Evolutionary conservation across 2,888 invertebrate genomes (phyloP).

Genomic region (Lordiphosa andalusiaca): DNA sequence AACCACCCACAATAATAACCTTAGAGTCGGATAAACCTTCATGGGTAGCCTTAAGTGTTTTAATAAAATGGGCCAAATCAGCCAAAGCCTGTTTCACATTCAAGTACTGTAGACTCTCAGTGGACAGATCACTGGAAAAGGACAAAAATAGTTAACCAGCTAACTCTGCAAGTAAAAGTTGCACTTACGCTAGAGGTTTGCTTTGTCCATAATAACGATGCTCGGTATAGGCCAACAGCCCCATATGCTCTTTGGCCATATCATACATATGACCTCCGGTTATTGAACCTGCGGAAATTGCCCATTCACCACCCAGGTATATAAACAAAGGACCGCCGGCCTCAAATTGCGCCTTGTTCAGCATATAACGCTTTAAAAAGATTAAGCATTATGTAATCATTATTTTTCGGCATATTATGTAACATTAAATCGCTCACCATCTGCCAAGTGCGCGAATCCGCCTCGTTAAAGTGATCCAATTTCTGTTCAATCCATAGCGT

Average conservation of each 20-base stretch:
- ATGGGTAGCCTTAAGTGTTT: conserved; percentile 78
- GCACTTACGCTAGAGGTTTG: conserved; percentile 84
- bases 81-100: conserved; percentile 85
- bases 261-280: conserved; percentile 84
- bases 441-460: conserved; percentile 82
- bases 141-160: background rate
- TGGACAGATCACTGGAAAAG: conserved; percentile 81
- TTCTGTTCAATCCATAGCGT: conserved; percentile 82
- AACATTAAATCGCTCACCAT: conserved; percentile 77
- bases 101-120: conserved; percentile 83
- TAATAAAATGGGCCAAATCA: conserved; percentile 85
- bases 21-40: conserved; percentile 78
- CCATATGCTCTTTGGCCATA: conserved; percentile 83
- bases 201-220: conserved; percentile 91
- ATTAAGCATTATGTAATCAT: background rate
- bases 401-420: background rate
- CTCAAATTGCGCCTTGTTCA: conserved; percentile 80
- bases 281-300: conserved; percentile 83
- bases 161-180: accelerated
- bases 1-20: conserved; percentile 84
- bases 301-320: conserved; percentile 87
- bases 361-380: conserved; percentile 81
- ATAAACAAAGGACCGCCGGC: conserved; percentile 84
- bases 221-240: conserved; percentile 87
- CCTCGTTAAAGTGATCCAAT: conserved; percentile 83